Conservation (phyloP, 2,888 invertebrate genomes). For the Drosophila longiperda region DNA sequence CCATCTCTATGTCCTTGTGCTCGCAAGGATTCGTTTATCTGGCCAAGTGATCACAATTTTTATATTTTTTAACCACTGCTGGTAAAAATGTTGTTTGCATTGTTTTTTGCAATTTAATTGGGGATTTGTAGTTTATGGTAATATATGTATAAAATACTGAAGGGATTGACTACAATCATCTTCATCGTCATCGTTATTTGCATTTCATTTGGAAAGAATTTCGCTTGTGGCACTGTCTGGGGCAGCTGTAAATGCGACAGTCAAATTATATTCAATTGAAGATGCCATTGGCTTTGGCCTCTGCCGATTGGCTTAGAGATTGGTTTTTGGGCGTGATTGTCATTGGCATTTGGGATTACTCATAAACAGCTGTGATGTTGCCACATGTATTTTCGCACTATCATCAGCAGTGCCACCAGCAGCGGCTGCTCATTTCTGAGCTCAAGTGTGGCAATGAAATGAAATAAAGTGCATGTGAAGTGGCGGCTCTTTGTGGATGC, state of each 20-base stretch:
- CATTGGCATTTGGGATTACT: slow-evolving; percentile 31
- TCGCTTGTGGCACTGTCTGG: not conserved
- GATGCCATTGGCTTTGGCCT: slow-evolving; percentile 52
- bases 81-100: not conserved
- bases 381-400: slow-evolving; percentile 49
- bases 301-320: slow-evolving; percentile 46
- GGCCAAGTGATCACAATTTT: not conserved
- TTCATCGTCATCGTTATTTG: slow-evolving; percentile 62
- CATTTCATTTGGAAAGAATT: slow-evolving; percentile 49
- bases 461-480: slow-evolving; percentile 9
- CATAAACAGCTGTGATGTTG: slow-evolving; percentile 51
- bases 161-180: slow-evolving; percentile 33
- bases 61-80: not conserved
- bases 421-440: slow-evolving; percentile 48
- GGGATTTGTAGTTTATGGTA: slow-evolving; percentile 28
- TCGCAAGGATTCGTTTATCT: not conserved
- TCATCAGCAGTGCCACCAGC: slow-evolving; percentile 18
- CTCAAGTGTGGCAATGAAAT: slow-evolving; percentile 33
- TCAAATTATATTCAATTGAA: slow-evolving; percentile 71
- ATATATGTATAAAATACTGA: not conserved
- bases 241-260: slow-evolving; percentile 55
- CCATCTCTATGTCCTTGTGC: not conserved
- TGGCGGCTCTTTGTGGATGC: not conserved
- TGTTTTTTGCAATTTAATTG: slow-evolving; percentile 2
- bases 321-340: slow-evolving; percentile 5